Percentiles rank a stretch among this genome's conserved stretches.
Evolutionary conservation across 2,113 vertebrate genomes (phyloP).

Genomic region (Ariopsis seemanni): DNA sequence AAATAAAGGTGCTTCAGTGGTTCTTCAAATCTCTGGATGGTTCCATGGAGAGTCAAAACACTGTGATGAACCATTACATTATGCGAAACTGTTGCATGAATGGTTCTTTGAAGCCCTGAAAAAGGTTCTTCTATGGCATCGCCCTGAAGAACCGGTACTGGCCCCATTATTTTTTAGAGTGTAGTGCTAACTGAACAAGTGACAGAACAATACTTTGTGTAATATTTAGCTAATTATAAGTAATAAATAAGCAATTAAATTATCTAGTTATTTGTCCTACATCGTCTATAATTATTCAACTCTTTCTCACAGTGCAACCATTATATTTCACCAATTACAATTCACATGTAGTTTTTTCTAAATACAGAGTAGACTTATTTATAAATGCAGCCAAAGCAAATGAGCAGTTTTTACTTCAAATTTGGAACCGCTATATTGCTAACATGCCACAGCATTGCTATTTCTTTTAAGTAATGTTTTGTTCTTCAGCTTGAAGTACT

Average conservation of each 20-base stretch:
- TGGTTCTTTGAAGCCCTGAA: too few species aligned
- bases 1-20: too few species aligned
- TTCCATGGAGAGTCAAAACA: too few species aligned
- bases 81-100: too few species aligned
- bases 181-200: too few species aligned
- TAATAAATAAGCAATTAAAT: neutral
- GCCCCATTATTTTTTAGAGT: too few species aligned
- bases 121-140: too few species aligned
- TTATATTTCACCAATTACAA: neutral
- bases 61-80: too few species aligned
- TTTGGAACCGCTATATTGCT: neutral
- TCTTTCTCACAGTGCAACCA: neutral
- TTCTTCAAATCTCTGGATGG: too few species aligned
- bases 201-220: too few species aligned
- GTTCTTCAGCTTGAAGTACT: neutral
- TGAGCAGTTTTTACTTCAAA: neutral
- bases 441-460: neutral
- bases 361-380: neutral
- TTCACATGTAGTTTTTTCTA: neutral
- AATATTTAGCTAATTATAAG: too few species aligned
- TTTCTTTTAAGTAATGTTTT: neutral
- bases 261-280: neutral
- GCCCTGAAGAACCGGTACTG: too few species aligned
- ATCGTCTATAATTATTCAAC: neutral
- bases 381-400: neutral